A percentile compares a stretch with the other conserved stretches of the same genome.
phyloP scores from a whole-genome alignment of 64 coral and sea anemone genomes.

The Pocillopora damicornis region DNA sequence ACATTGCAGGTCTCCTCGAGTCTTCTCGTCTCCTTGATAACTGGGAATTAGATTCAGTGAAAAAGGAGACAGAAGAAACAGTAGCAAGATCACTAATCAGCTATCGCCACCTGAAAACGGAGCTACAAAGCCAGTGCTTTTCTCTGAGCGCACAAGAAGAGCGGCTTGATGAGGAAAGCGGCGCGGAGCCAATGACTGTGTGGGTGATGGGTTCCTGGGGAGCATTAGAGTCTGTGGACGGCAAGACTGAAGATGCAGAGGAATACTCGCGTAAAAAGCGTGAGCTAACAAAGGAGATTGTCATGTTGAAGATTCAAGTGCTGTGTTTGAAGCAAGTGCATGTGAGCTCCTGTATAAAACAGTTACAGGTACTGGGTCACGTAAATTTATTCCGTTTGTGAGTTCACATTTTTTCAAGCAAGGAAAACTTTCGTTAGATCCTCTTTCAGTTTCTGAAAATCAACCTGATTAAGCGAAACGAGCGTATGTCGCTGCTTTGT shows the following conservation, averaged over 20 bases:
- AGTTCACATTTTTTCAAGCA: neutral
- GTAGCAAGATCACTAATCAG: slow-evolving; percentile 39
- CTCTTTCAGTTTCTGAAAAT: too few relatives aligned
- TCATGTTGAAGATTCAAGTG: slow-evolving; percentile 84
- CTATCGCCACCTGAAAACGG: slow-evolving; percentile 47
- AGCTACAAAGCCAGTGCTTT: slow-evolving; percentile 63
- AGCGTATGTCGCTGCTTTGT: too few relatives aligned
- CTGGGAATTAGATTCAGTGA: slow-evolving; percentile 65
- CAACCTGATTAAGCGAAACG: too few relatives aligned
- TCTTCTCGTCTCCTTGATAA: slow-evolving; percentile 46
- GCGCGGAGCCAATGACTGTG: slow-evolving; percentile 43
- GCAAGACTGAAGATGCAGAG: slow-evolving; percentile 63
- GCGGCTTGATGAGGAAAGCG: slow-evolving; percentile 55
- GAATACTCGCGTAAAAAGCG: slow-evolving; percentile 60
- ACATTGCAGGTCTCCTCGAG: slow-evolving; percentile 28
- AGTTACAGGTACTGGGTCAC: slow-evolving; percentile 50
- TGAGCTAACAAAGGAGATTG: slow-evolving; percentile 52
- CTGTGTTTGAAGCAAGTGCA: slow-evolving; percentile 67
- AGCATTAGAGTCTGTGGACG: slow-evolving; percentile 67
- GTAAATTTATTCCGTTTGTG: neutral
- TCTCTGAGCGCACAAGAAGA: slow-evolving; percentile 67
- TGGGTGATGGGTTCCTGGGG: slow-evolving; percentile 86
- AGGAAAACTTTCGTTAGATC: too few relatives aligned
- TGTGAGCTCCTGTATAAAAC: slow-evolving; percentile 50
- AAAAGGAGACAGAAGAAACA: slow-evolving; percentile 31